Evolutionary conservation across 2,113 vertebrate genomes (phyloP).

Genomic region (Peromyscus polionotus): DNA sequence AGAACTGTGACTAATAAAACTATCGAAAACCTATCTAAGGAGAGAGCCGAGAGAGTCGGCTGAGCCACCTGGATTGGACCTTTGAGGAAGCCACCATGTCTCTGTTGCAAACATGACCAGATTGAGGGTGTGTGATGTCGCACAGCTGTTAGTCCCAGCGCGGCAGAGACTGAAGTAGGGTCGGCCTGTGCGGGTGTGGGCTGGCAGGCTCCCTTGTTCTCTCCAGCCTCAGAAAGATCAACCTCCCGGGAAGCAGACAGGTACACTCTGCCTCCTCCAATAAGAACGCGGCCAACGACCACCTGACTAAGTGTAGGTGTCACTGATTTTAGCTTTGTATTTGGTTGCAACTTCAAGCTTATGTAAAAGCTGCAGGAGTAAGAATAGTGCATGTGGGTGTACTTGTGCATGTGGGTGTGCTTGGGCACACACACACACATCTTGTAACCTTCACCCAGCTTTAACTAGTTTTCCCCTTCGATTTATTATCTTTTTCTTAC

Average conservation of each 20-base stretch:
- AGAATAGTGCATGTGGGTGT: not conserved
- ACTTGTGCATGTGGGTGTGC: too few species aligned
- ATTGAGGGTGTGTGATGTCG: not conserved
- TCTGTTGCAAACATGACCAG: not conserved
- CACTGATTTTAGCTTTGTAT: not conserved
- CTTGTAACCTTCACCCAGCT: not conserved
- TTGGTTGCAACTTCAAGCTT: constrained; percentile 39
- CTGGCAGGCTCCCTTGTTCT: not conserved
- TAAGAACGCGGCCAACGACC: not conserved
- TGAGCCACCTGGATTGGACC: not conserved
- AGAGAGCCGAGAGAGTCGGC: not conserved
- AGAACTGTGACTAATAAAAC: not conserved
- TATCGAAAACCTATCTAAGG: not conserved
- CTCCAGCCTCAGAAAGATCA: not conserved
- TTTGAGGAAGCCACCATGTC: not conserved
- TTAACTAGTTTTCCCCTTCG: not conserved
- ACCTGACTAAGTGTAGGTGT: not conserved
- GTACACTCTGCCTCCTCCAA: not conserved
- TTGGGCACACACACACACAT: too few species aligned
- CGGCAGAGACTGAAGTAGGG: not conserved
- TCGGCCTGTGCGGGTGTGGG: too few species aligned
- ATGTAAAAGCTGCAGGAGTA: constrained; percentile 1
- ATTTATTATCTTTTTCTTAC: not conserved
- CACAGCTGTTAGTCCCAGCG: too few species aligned
- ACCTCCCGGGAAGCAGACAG: not conserved